Evolutionary conservation across 2,888 invertebrate genomes (phyloP).

Genomic region (Gymnocheta viridis): DNA sequence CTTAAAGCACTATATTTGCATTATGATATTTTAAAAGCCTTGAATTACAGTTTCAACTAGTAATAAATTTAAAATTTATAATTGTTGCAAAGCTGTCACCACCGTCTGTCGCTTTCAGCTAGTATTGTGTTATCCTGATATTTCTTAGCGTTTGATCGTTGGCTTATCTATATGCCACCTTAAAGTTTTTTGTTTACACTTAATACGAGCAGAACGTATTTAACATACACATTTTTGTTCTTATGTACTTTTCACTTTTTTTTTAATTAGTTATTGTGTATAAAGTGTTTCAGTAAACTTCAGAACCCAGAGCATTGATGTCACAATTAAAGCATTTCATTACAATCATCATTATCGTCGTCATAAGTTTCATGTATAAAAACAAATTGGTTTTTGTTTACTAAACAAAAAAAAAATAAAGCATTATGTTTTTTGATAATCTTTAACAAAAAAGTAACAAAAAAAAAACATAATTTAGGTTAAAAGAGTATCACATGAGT

Average conservation of each 20-base stretch:
- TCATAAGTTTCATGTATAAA: conserved; percentile 14
- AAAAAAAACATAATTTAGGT: conserved; percentile 51
- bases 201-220: background rate
- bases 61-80: too few relatives aligned
- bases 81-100: too few relatives aligned
- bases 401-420: conserved; percentile 28
- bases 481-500: conserved; percentile 56
- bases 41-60: too few relatives aligned
- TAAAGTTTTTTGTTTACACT: background rate
- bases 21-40: too few relatives aligned
- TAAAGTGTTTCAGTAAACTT: background rate
- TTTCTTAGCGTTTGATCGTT: background rate
- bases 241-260: background rate
- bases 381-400: conserved; percentile 44
- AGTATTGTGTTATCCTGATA: background rate
- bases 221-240: conserved; percentile 11
- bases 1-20: too few relatives aligned
- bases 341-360: background rate
- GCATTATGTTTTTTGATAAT: background rate
- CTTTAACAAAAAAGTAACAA: background rate
- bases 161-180: conserved; percentile 20
- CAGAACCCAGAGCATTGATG: background rate
- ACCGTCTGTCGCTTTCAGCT: background rate
- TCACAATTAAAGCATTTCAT: conserved; percentile 4
- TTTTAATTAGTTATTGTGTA: background rate